Conservation (phyloP, 2,797 vertebrate species). For the Threskiornis aethiopicus region DNA sequence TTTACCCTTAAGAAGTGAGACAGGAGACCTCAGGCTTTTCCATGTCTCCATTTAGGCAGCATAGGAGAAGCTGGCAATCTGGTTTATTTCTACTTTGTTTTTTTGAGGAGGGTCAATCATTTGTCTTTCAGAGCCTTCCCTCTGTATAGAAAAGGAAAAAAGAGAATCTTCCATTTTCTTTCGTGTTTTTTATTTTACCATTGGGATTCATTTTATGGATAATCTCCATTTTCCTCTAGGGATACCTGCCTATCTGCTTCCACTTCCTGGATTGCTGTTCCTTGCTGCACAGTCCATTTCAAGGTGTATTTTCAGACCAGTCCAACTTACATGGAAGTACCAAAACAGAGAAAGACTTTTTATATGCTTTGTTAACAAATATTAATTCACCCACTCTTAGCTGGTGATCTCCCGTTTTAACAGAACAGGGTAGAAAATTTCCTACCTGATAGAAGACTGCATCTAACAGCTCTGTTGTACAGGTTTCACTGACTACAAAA, state of each 20-base stretch:
- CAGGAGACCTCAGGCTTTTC: background rate
- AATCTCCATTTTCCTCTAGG: background rate
- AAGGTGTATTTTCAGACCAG: background rate
- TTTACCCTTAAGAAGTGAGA: background rate
- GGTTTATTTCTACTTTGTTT: background rate
- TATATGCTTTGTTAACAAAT: background rate
- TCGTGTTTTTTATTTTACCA: background rate
- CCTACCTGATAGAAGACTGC: background rate
- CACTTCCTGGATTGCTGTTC: background rate
- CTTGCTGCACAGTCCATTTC: background rate
- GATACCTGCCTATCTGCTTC: background rate
- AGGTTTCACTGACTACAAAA: background rate
- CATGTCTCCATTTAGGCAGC: background rate
- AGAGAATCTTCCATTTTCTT: background rate
- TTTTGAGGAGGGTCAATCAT: too few species aligned
- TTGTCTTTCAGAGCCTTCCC: background rate
- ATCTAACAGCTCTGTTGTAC: background rate
- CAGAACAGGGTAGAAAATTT: background rate
- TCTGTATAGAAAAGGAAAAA: background rate
- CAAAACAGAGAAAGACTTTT: background rate
- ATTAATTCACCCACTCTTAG: background rate
- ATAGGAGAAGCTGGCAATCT: background rate
- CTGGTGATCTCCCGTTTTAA: background rate
- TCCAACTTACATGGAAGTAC: background rate
- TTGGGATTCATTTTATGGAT: background rate